Conservation (phyloP, 2,888 invertebrate species). For the Cheilosia urbana region DNA sequence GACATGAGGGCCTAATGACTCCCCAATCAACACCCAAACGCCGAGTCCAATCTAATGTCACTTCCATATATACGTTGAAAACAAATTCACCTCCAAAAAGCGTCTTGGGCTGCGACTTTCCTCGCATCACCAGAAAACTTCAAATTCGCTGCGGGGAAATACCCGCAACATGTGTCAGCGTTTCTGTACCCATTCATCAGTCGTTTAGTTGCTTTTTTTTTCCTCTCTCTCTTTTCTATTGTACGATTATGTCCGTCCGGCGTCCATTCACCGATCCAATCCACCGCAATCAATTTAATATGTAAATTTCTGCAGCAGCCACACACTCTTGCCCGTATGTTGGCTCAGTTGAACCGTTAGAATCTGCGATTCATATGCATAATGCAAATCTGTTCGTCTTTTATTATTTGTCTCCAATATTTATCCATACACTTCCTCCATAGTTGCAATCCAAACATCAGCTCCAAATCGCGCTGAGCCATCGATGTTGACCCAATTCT, state of each 20-base stretch:
- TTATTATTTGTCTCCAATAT: slow-evolving; percentile 69
- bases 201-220: background rate
- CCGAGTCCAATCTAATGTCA: too few species aligned
- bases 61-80: too few species aligned
- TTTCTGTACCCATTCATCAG: background rate
- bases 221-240: background rate
- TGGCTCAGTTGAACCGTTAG: slow-evolving; percentile 48
- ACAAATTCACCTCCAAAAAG: too few species aligned
- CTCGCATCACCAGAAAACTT: background rate
- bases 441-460: slow-evolving; percentile 8
- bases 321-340: slow-evolving; percentile 1
- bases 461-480: slow-evolving; percentile 6
- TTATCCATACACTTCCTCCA: slow-evolving; percentile 29
- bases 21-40: too few species aligned
- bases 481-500: slow-evolving; percentile 63
- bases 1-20: too few species aligned
- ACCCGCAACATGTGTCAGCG: background rate
- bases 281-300: slow-evolving; percentile 58
- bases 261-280: slow-evolving; percentile 20
- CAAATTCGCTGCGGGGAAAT: too few species aligned
- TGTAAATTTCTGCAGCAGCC: slow-evolving; percentile 48
- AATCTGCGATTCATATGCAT: slow-evolving; percentile 21
- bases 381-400: slow-evolving; percentile 43
- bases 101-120: background rate
- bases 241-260: background rate